Conservation (phyloP, 2,888 invertebrate genomes). For the Eledona agricola region DNA sequence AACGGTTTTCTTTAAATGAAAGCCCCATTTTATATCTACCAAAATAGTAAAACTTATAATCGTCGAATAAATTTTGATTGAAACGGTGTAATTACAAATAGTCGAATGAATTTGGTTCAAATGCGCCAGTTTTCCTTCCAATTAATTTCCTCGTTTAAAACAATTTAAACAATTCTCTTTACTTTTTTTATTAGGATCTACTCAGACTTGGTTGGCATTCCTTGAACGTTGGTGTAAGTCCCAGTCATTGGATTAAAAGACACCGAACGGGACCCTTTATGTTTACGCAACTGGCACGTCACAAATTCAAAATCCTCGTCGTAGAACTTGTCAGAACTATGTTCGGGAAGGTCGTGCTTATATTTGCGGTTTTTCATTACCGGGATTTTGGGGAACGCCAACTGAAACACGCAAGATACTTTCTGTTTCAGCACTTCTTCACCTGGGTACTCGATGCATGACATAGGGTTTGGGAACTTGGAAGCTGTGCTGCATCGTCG, state of each 20-base stretch:
- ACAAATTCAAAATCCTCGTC: slow-evolving; percentile 49
- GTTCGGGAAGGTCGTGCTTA: slow-evolving; percentile 34
- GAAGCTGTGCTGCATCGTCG: slow-evolving; percentile 67
- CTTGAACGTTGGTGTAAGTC: slow-evolving; percentile 48
- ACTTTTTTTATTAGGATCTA: too few relatives aligned
- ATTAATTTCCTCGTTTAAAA: too few relatives aligned
- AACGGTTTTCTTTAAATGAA: too few relatives aligned
- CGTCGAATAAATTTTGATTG: too few relatives aligned
- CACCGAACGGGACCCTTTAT: slow-evolving; percentile 40
- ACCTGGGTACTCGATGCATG: slow-evolving; percentile 62
- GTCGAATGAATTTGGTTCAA: too few relatives aligned
- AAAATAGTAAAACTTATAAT: too few relatives aligned
- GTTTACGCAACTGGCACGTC: slow-evolving; percentile 43
- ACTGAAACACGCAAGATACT: slow-evolving; percentile 37
- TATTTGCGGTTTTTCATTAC: slow-evolving; percentile 48
- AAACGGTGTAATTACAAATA: too few relatives aligned
- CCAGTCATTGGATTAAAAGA: slow-evolving; percentile 50
- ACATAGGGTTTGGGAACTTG: slow-evolving; percentile 64
- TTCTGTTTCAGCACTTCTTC: background rate
- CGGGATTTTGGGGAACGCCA: slow-evolving; percentile 50
- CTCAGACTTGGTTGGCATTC: too few relatives aligned
- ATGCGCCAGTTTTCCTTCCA: too few relatives aligned
- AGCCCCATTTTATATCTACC: too few relatives aligned
- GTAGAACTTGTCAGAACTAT: slow-evolving; percentile 47
- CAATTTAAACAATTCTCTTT: too few relatives aligned